Percentiles rank a stretch among this genome's conserved stretches.
Conservation (phyloP, 23 tunicate species). For the Styela clava region DNA sequence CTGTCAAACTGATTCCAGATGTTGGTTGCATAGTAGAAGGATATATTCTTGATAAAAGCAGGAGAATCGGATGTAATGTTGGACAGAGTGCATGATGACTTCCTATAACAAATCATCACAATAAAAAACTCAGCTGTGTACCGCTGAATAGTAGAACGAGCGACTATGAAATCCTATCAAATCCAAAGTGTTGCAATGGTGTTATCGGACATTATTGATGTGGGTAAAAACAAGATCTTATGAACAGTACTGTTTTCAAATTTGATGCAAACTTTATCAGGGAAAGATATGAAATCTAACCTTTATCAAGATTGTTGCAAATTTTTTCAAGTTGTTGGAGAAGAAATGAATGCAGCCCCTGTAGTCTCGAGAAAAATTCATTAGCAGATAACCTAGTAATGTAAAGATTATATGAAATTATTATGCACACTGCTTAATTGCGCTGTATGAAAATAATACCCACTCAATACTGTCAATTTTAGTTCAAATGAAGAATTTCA, state of each 20-base stretch:
- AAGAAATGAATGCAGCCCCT: conserved; percentile 47
- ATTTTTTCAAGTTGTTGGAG: conserved; percentile 23
- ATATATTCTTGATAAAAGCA: conserved; percentile 57
- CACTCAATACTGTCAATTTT: too few relatives aligned
- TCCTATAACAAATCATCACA: conserved; percentile 34
- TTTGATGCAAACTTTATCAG: too few relatives aligned
- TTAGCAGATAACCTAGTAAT: conserved; percentile 68
- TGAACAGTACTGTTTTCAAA: too few relatives aligned
- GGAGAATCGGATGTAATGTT: conserved; percentile 50
- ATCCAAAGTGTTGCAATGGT: conserved; percentile 51
- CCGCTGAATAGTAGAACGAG: conserved; percentile 32
- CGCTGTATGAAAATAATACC: too few relatives aligned
- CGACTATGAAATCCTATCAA: conserved; percentile 33
- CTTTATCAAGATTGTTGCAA: conserved; percentile 4
- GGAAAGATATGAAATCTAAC: too few relatives aligned
- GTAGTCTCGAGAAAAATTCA: conserved; percentile 64
- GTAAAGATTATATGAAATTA: too few relatives aligned
- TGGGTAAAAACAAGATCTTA: too few relatives aligned
- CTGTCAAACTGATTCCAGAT: conserved; percentile 2
- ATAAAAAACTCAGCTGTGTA: too few relatives aligned
- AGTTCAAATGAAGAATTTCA: too few relatives aligned
- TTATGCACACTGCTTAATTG: too few relatives aligned
- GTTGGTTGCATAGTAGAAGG: conserved; percentile 39
- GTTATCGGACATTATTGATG: too few relatives aligned
- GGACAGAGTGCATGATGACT: conserved; percentile 22